These are phyloP conservation scores for Zeuzera pyrina DNA, from an alignment of 2,888 invertebrate genomes.

Conservation along the genomic window DNA sequence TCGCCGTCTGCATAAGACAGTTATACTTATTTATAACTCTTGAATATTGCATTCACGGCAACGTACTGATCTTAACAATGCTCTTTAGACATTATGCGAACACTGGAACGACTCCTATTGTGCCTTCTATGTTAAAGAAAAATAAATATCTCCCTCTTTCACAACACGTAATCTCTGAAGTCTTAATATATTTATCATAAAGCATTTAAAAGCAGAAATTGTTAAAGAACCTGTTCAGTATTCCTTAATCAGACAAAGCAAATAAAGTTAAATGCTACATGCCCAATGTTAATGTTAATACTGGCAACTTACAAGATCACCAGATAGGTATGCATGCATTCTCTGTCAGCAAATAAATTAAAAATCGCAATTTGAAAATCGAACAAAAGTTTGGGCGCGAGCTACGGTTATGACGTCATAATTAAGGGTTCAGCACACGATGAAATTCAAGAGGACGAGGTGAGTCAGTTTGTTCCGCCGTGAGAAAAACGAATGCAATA, in stretches of 20 bases:
- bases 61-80: constrained; percentile 7
- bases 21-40: constrained; percentile 59
- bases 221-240: background rate
- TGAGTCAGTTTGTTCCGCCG: constrained; percentile 46
- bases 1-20: constrained; percentile 41
- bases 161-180: constrained; percentile 30
- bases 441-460: constrained; percentile 31
- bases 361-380: constrained; percentile 43
- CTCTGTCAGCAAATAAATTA: constrained; percentile 48
- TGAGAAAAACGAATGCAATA: constrained; percentile 50
- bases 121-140: constrained; percentile 30
- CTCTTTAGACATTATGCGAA: constrained; percentile 3
- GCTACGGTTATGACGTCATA: constrained; percentile 56
- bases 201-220: background rate
- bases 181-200: constrained; percentile 34
- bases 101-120: constrained; percentile 30
- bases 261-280: constrained; percentile 11
- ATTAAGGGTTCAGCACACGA: constrained; percentile 47
- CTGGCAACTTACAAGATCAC: constrained; percentile 32
- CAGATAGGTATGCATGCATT: constrained; percentile 36
- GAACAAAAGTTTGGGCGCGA: constrained; percentile 28
- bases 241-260: too few relatives aligned
- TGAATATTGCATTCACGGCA: constrained; percentile 27
- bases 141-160: constrained; percentile 40
- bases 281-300: constrained; percentile 17